Conservation (phyloP, 2,888 invertebrate species). For the Diaperis boleti region DNA sequence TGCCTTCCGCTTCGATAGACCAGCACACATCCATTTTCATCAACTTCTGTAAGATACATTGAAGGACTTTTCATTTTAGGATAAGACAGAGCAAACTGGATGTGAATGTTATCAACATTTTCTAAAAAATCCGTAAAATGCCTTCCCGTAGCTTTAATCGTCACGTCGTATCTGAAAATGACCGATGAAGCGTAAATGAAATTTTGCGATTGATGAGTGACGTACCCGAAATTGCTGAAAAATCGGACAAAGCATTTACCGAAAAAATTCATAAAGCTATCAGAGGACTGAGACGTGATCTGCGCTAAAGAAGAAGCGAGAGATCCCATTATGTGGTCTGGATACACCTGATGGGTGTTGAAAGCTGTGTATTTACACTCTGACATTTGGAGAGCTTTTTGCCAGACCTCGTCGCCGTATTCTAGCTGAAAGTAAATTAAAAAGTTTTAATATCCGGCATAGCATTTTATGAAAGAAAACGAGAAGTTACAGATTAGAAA, state of each 20-base stretch:
- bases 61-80: constrained; percentile 95
- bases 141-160: constrained; percentile 88
- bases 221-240: constrained; percentile 86
- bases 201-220: background rate
- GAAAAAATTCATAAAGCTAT: constrained; percentile 88
- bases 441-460: no score
- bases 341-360: constrained; percentile 87
- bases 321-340: constrained; percentile 83
- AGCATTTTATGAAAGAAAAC: no score
- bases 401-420: constrained; percentile 86
- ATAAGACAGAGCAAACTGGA: constrained; percentile 92
- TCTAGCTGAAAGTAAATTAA: constrained; percentile 72
- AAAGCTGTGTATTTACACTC: constrained; percentile 82
- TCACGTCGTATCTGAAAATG: constrained; percentile 83
- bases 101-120: constrained; percentile 92
- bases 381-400: constrained; percentile 76
- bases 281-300: constrained; percentile 74
- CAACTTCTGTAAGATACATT: constrained; percentile 89
- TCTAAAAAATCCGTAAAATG: constrained; percentile 92
- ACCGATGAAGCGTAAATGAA: background rate
- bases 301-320: constrained; percentile 81
- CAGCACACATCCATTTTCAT: constrained; percentile 84
- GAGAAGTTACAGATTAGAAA: no score
- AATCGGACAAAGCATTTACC: constrained; percentile 91
- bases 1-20: constrained; percentile 87